These are phyloP conservation scores for Poeciliopsis infans DNA, from an alignment of 2,797 vertebrate genomes.

Conservation along the genomic window DNA sequence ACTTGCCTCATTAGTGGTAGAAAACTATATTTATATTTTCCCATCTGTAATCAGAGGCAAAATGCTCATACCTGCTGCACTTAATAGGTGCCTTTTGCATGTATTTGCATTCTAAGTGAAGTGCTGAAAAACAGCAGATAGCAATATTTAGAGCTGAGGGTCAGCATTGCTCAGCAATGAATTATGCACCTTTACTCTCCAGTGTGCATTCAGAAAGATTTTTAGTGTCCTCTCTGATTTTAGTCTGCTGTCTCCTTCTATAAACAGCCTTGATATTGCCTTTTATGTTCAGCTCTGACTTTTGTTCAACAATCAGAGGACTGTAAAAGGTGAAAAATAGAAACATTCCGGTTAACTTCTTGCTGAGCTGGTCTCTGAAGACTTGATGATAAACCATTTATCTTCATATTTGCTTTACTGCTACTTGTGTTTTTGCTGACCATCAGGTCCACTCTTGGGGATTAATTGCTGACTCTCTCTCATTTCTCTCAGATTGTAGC, in stretches of 20 bases:
- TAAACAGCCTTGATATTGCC: neutral
- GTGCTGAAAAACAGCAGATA: neutral
- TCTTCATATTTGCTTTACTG: conserved; percentile 12
- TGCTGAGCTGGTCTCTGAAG: neutral
- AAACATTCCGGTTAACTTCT: neutral
- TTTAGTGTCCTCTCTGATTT: neutral
- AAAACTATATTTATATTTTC: neutral
- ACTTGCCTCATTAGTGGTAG: neutral
- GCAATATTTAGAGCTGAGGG: neutral
- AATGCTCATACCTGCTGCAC: neutral
- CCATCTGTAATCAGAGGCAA: neutral
- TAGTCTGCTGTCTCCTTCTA: neutral
- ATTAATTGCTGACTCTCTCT: conserved; percentile 1
- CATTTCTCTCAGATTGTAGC: conserved; percentile 4
- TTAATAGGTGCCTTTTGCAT: neutral
- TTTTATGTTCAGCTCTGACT: neutral
- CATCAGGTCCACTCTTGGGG: neutral
- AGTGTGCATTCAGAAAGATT: neutral
- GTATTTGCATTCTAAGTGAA: neutral
- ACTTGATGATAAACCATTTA: conserved; percentile 13
- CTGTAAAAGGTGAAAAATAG: neutral
- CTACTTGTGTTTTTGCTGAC: conserved; percentile 6
- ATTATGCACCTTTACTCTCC: neutral
- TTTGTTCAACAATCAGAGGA: no score
- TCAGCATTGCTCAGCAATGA: neutral